Conservation (phyloP, 1,140 invertebrate genomes). For the Calliphora vicina region DNA sequence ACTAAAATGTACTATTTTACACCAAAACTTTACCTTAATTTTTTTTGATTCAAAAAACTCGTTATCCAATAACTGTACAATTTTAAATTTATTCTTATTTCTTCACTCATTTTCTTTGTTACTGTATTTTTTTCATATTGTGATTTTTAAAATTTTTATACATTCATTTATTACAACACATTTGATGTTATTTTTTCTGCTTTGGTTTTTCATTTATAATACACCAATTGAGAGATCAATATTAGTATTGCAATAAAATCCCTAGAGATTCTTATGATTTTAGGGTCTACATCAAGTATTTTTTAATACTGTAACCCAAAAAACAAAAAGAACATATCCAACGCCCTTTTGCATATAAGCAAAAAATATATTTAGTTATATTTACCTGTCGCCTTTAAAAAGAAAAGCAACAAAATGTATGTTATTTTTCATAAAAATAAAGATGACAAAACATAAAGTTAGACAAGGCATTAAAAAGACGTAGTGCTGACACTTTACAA, state of each 20-base stretch:
- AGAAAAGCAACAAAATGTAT: not conserved
- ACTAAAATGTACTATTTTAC: too few species aligned
- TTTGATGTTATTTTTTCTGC: too few species aligned
- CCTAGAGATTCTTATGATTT: not conserved
- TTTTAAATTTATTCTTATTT: too few species aligned
- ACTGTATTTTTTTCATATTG: too few species aligned
- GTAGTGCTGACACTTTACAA: constrained; percentile 9
- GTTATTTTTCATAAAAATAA: not conserved
- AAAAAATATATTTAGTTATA: not conserved
- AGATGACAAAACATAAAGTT: not conserved
- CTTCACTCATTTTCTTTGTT: not conserved
- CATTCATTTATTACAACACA: too few species aligned
- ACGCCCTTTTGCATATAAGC: not conserved
- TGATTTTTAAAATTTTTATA: too few species aligned
- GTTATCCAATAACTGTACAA: too few species aligned
- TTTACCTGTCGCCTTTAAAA: not conserved
- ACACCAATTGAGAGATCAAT: not conserved
- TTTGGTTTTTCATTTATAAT: too few species aligned
- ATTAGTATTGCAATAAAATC: not conserved
- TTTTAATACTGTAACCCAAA: not conserved
- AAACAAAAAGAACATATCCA: too few species aligned
- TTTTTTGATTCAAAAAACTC: too few species aligned
- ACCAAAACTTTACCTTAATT: too few species aligned
- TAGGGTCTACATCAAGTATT: not conserved
- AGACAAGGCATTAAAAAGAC: constrained; percentile 13